Evolutionary conservation across 2,797 vertebrate genomes (phyloP), one percentile per base, ranked within the genome.

Genomic region (Cottoperca gobio): DNA sequence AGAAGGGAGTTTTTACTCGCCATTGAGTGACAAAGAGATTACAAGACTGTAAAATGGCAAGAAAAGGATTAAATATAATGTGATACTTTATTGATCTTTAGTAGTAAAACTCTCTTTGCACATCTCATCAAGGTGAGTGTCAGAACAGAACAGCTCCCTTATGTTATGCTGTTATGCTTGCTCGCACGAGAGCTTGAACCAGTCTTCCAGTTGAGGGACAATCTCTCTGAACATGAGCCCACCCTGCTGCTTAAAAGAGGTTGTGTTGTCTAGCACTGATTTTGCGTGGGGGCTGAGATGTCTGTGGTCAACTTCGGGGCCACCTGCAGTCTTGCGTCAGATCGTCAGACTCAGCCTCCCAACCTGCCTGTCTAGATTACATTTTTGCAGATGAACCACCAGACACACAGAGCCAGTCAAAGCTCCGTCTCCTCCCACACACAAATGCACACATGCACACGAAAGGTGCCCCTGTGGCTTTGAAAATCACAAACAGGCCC

Each of bases 401-500:
- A 71, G 37, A 76, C 55, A 17, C 58, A 61, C 31, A 62, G 24
- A 54, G 53, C 35, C 64, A 66, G 59, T 73, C 48, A 61, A 35
- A 60, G 26, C 26, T 46, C 26, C 8, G 35, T 26, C 26, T 50
- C 31, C 7, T 48, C 37, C 43, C 52, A 58, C 26, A 37, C 13
- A 31, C 21, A 62, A 6, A 49, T 33, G 42, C 13, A 37, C 26
- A 55, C 37, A 17, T 28, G 42, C 6, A 31, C 45, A 21, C 39
- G 26, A 42, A 67, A 69, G 26, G 33, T 78, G 54, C 35, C 64
- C 54, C 60, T 73, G 68, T 48, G 46, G 63, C 28, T 77, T 46
- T 63, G 71, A 16, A 85, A 84, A 85, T 83, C 62, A 73, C 66
- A 83, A 83, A 76, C 78, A 79, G 55, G 9, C 57, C 71, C 23